Evolutionary conservation across 2,113 vertebrate genomes (phyloP), one percentile per base, ranked within the genome.

Genomic region (Choloepus hoffmanni): DNA sequence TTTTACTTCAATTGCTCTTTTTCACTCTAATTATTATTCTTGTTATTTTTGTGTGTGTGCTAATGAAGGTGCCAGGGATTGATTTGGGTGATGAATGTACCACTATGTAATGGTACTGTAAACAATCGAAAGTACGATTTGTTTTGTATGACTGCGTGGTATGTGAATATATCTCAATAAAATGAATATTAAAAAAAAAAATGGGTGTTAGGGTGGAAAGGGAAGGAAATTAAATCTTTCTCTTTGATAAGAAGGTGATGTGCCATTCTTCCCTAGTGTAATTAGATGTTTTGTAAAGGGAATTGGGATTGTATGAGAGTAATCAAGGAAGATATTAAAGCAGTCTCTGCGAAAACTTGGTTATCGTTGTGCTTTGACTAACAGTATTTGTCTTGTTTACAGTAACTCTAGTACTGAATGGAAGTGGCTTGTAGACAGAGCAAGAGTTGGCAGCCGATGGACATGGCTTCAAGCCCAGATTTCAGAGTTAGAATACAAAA

Each of bases 401-500:
- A 99, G 99, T 97, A 98, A 98, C 78, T 98, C 95, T 96, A 98
- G 98, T 96, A 98, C 98, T 98, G 99, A 99, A 98, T 98, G 97
- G 98, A 98, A 98, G 96, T 99, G 99, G 99, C 98, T 99, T 96
- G 96, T 98, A 97, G 99, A 99, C 95, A 98, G 99, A 98, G 99
- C 99, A 60, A 98, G 98, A 98, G 98, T 99, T 98, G 98, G 99
- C 97, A 99, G 99, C 98, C 98, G 99, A 89, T 99, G 99, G 99
- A 99, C 99, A 0, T 99, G 99, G 99, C 98, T 99, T 98, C 99
- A 99, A 98, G 98, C 99, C 97, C 99, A 99, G 97, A 98, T 99
- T 98, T 98, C 99, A 73, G 99, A 99, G 83, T 98, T 99, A 96
- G 99, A 99, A 96, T 99, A 98, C 96, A 99, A 98, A 98, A 99